Conservation (phyloP, 2,113 vertebrate species). For the Salminus brasiliensis region DNA sequence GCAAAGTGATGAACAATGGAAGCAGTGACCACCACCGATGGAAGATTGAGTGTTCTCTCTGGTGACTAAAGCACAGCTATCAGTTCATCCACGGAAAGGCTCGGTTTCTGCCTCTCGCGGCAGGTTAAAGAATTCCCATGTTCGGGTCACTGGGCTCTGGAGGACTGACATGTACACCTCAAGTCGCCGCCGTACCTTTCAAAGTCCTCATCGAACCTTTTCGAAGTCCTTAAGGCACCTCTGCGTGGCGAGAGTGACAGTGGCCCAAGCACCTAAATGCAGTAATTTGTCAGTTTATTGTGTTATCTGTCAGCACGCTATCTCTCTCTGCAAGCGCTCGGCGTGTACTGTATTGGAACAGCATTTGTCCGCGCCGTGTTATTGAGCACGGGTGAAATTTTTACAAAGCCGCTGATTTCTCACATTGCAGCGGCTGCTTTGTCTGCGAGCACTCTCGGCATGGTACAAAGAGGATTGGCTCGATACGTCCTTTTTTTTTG, state of each 20-base stretch:
- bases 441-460: background rate
- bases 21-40: conserved; percentile 71
- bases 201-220: conserved; percentile 32
- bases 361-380: background rate
- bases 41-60: conserved; percentile 75
- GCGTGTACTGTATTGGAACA: background rate
- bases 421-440: background rate
- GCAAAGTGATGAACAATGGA: conserved; percentile 71
- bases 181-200: conserved; percentile 36
- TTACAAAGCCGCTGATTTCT: background rate
- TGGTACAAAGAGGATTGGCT: conserved; percentile 10
- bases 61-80: conserved; percentile 61
- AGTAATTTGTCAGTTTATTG: conserved; percentile 21
- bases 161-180: conserved; percentile 58
- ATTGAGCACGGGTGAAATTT: background rate
- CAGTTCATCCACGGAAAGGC: conserved; percentile 68
- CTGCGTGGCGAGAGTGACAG: conserved; percentile 3
- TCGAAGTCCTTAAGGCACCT: conserved; percentile 41
- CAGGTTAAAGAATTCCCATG: conserved; percentile 79
- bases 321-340: background rate
- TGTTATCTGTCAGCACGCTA: conserved; percentile 1
- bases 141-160: conserved; percentile 73
- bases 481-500: conserved; percentile 38
- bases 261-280: background rate
- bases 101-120: conserved; percentile 69